phyloP scores from a whole-genome alignment of 2,113 vertebrate genomes.

The Ptychochromis oligacanthus region DNA sequence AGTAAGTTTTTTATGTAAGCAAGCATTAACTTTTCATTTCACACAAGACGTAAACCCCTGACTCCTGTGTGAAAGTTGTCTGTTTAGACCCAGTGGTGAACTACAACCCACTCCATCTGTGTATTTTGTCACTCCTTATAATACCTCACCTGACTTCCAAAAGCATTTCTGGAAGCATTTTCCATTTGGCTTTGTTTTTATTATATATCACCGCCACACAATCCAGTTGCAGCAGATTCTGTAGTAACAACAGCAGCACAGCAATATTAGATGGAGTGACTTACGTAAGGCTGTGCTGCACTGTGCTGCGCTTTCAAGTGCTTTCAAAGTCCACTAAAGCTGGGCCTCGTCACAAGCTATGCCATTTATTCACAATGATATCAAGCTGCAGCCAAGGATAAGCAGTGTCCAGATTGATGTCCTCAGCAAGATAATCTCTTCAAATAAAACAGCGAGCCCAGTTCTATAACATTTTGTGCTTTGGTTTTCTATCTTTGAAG shows the following conservation, averaged over 20 bases:
- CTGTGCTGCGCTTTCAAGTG: not conserved
- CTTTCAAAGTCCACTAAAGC: not conserved
- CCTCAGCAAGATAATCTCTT: constrained; percentile 24
- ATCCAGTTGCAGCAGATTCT: not conserved
- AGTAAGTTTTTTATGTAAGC: too few species aligned
- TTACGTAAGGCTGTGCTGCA: not conserved
- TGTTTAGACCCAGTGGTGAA: too few species aligned
- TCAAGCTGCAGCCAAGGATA: constrained; percentile 14
- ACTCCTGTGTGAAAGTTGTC: too few species aligned
- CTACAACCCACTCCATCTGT: too few species aligned
- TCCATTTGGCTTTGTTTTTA: not conserved
- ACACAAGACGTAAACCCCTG: not conserved
- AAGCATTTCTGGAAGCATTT: not conserved
- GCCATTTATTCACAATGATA: constrained; percentile 5
- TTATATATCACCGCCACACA: not conserved
- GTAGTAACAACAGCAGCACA: not conserved
- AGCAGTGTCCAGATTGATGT: constrained; percentile 36
- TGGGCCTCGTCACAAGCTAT: constrained; percentile 15
- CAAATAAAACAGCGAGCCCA: not conserved
- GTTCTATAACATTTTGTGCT: not conserved
- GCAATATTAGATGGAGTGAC: not conserved
- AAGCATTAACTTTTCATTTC: not conserved
- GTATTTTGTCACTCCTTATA: too few species aligned
- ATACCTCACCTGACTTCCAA: not conserved
- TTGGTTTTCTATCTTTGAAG: constrained; percentile 26